Percentiles rank a stretch among this genome's conserved stretches.
Conservation (phyloP, 2,113 vertebrate species). For the Pteropus alecto region DNA sequence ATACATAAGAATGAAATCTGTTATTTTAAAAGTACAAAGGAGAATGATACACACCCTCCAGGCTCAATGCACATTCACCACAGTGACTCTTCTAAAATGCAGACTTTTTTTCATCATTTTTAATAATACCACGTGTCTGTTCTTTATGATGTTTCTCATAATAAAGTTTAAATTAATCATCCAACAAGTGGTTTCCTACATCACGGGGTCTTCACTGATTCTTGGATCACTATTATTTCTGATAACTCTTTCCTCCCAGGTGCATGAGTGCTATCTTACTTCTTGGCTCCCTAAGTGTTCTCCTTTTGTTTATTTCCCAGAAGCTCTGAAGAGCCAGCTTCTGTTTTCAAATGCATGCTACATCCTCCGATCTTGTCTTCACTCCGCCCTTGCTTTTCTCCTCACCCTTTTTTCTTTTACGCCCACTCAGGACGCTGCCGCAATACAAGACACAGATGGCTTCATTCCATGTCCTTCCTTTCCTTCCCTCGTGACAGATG, state of each 20-base stretch:
- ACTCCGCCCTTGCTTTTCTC: background rate
- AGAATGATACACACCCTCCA: background rate
- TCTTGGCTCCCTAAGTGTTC: background rate
- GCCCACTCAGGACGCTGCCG: background rate
- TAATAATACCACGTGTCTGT: background rate
- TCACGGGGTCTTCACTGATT: background rate
- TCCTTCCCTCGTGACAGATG: background rate
- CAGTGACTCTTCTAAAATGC: background rate
- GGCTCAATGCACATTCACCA: background rate
- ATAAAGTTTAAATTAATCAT: background rate
- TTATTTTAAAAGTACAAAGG: background rate
- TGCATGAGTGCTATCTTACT: background rate
- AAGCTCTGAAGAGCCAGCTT: background rate
- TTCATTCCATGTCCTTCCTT: background rate
- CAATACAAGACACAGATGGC: background rate
- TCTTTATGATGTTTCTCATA: background rate
- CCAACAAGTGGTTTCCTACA: background rate
- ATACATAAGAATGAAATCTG: background rate
- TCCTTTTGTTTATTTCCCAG: background rate
- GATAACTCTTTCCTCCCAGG: background rate
- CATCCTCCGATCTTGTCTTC: background rate
- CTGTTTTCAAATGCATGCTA: background rate
- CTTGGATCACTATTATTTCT: background rate
- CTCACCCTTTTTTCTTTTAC: background rate
- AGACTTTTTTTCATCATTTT: background rate